These are phyloP conservation scores for Drosophila multiciliata DNA, from an alignment of 2,888 invertebrate species.

Conservation along the genomic window DNA sequence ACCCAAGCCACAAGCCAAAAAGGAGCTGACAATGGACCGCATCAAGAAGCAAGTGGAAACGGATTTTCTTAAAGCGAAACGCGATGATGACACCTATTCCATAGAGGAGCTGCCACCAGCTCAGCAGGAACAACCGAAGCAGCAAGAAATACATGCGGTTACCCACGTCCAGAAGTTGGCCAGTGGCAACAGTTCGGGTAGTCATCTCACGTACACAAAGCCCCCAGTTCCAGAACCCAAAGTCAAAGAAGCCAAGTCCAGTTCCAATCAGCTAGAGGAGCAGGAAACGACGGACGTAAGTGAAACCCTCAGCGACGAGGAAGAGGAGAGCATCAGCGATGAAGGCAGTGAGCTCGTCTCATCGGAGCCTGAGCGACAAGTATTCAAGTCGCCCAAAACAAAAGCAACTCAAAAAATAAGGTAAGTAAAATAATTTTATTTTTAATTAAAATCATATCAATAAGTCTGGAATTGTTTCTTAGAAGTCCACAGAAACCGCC, in stretches of 20 bases:
- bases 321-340: constrained; percentile 51
- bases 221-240: not conserved
- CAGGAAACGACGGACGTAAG: constrained; percentile 71
- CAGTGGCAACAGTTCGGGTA: constrained; percentile 49
- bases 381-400: constrained; percentile 15
- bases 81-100: constrained; percentile 68
- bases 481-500: constrained; percentile 35
- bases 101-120: constrained; percentile 53
- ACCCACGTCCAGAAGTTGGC: constrained; percentile 42
- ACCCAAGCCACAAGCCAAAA: constrained; percentile 56
- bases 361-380: constrained; percentile 45
- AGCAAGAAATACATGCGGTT: constrained; percentile 11
- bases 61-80: constrained; percentile 57
- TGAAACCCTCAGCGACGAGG: constrained; percentile 67
- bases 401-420: constrained; percentile 32
- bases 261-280: constrained; percentile 8
- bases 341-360: constrained; percentile 35
- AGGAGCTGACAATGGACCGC: constrained; percentile 47
- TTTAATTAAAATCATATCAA: not conserved
- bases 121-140: constrained; percentile 5
- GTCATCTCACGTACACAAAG: constrained; percentile 58
- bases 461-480: not conserved
- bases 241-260: not conserved
- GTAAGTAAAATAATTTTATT: constrained; percentile 29
- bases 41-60: constrained; percentile 63